Conservation (phyloP, 64 coral and sea anemone species). For the Cladopsammia gracilis region DNA sequence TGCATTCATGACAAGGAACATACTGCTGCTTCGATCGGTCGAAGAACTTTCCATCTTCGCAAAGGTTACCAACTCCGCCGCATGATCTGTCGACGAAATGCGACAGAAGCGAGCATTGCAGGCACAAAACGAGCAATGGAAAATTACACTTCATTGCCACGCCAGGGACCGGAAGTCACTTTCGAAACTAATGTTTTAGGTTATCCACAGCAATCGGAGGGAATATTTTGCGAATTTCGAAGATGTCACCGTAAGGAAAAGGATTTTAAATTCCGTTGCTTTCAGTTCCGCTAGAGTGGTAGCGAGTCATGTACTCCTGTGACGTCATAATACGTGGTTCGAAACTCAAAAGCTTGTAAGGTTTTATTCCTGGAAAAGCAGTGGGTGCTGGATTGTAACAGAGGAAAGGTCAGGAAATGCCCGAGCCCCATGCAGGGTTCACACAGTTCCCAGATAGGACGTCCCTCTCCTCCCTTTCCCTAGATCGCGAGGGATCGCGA, state of each 20-base stretch:
- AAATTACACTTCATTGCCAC: not conserved
- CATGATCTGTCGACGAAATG: not conserved
- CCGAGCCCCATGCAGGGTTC: no score
- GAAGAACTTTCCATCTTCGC: constrained; percentile 54
- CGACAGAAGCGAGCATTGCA: not conserved
- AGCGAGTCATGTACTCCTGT: no score
- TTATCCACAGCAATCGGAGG: not conserved
- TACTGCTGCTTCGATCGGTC: constrained; percentile 31
- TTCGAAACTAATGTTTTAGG: not conserved
- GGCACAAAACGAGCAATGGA: not conserved
- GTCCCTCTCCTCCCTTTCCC: no score
- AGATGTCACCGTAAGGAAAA: not conserved
- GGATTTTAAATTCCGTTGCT: not conserved
- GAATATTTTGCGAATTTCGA: not conserved
- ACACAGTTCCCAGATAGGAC: no score
- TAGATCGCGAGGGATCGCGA: no score
- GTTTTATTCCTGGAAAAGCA: no score
- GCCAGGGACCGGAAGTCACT: no score
- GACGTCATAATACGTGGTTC: no score
- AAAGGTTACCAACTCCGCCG: constrained; percentile 1
- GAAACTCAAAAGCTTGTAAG: no score
- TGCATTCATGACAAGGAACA: constrained; percentile 59
- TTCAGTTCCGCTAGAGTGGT: no score
- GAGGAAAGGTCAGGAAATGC: no score
- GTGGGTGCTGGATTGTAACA: no score